Evolutionary conservation across 2,888 invertebrate species (phyloP).

Genomic region (Acleris emargana): DNA sequence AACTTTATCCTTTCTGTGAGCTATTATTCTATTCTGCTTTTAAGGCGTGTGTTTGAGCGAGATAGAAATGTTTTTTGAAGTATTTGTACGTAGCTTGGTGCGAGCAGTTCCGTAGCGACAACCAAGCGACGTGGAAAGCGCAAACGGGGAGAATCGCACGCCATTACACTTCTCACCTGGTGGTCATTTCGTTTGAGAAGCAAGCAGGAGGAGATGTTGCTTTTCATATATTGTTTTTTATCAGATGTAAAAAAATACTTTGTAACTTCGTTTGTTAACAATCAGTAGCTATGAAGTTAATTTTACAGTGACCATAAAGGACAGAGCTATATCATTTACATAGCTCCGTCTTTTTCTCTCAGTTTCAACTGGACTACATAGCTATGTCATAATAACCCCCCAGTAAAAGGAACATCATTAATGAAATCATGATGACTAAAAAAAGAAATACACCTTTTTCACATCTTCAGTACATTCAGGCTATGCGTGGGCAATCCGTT

Average conservation of each 20-base stretch:
- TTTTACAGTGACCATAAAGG: too few relatives aligned
- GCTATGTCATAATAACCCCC: too few relatives aligned
- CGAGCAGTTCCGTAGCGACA: constrained; percentile 47
- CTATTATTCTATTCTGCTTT: constrained; percentile 8
- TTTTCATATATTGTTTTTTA: constrained; percentile 2
- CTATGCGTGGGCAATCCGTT: too few relatives aligned
- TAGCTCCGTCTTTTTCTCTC: too few relatives aligned
- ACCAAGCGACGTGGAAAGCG: constrained; percentile 60
- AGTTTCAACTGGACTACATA: too few relatives aligned
- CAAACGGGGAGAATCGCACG: constrained; percentile 68
- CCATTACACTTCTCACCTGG: constrained; percentile 78
- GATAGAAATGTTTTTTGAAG: not conserved
- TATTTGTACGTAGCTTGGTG: not conserved
- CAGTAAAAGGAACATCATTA: too few relatives aligned
- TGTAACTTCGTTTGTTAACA: not conserved
- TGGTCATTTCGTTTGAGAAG: constrained; percentile 48
- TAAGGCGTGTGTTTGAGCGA: not conserved
- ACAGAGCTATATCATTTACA: too few relatives aligned
- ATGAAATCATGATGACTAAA: too few relatives aligned
- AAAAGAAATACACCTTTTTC: too few relatives aligned
- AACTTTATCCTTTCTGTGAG: not conserved
- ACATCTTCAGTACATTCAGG: too few relatives aligned
- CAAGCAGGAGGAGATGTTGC: constrained; percentile 39
- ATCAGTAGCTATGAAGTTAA: too few relatives aligned
- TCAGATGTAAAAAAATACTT: not conserved